Base-by-base conservation (phyloP, 1,140 invertebrate genomes). In the Myzus persicae region DNA sequence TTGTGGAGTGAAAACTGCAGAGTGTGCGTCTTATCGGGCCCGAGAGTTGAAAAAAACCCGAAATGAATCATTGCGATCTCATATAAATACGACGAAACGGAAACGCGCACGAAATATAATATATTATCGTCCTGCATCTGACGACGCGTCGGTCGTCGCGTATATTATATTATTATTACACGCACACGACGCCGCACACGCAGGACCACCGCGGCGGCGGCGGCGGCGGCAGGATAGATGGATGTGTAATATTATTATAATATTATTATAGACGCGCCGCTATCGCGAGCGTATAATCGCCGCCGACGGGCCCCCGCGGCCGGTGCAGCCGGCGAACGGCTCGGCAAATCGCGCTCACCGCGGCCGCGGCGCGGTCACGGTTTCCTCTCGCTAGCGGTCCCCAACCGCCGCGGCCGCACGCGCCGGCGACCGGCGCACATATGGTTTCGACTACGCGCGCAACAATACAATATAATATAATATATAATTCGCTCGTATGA, bases 11-110 rank as follows among this genome's bases (percentile, higher is more conserved):
- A 36, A 67, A 67, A 67, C 84, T 26, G 3, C 20, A n/a, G 38
- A 8, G 26, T 51, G 42, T 85, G 40, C 14, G 7, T 44, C 31
- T 42, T 31, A n/a, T 44, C 24, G 24, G 31, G 14, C 14, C 84
- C 0, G 8, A 1, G 1, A 2, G 26, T 6, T 44, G 42, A 22
- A 46, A 20, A 5, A 87, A 87, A 18, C 84, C 84, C 40, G 24
- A 87, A 87, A 87, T 46, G 84, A 87, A 87, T 31, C 84, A 84
- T 84, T 84, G 38, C 82, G 59, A 76, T 76, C 11, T 76, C 5
- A 6, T n/a, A 20, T n/a, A n/a, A 76, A 76, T 36, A 76, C 59
- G 59, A 76, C 31, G 59, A 76, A 76, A 76, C 59, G 59, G 59
- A 76, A 76, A 76, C 59, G 59, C 31, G 59, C 59, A 76, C 59